Base-by-base conservation (phyloP, 2,797 vertebrate species). In the Microtus californicus region DNA sequence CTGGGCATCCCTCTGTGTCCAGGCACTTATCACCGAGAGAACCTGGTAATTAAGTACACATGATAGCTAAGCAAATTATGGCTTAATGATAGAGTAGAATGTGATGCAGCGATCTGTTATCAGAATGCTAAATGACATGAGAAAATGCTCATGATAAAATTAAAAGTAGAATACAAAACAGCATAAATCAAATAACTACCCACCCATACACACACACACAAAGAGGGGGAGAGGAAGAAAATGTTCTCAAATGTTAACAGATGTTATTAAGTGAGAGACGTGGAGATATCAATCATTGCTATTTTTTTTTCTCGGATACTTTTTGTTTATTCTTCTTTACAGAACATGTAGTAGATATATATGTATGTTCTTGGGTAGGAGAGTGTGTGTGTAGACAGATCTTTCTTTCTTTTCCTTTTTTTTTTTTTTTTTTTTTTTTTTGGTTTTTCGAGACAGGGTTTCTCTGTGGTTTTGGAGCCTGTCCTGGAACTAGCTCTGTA, bases 261-360 rank as follows among this genome's bases (percentile, higher is more conserved):
- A 73, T 9, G 3, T 31, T 90, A 92, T 54, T 96, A 83, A 31
- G 51, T 40, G 31, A n/a, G 23, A 43, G 34, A 40, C 13, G 85
- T 48, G 19, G 17, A 54, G 19, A 40, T 23, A 90, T 80, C 76
- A 91, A 19, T 25, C 17, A 65, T 91, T 71, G 94, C 27, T 67
- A 82, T 79, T 93, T 93, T 91, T 91, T 93, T 93, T 93, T 83
- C 87, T 59, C 73, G 78, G 91, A 79, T 15, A 89, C 19, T 78
- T 59, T 82, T 45, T 91, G 79, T 78, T 78, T 80, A 63, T 56
- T 86, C 59, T 78, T n/a, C 54, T 85, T 83, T 43, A 54, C 19
- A 61, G 8, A 21, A 14, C 25, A 74, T 74, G 37, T 74, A 43
- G 4, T 37, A n/a, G 1, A 9, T 54, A 40, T 37, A 83, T 25